Evolutionary conservation across 1,140 invertebrate species (phyloP), one percentile per base, ranked within the genome.

Genomic region (Cydia pomonella): DNA sequence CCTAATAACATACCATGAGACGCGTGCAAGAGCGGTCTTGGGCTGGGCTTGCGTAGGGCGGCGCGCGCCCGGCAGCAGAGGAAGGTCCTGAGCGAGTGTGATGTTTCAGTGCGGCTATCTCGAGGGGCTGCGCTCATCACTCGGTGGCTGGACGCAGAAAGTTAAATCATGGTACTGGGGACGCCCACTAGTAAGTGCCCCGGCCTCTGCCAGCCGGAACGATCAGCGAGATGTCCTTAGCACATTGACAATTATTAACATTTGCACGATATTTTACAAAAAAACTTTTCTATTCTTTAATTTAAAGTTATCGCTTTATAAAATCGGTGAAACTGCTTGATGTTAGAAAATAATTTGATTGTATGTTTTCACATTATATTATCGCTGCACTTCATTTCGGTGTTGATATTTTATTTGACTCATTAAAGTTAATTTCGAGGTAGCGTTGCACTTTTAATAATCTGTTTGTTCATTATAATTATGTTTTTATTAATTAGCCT

Each of bases 111-210:
- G 96, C 95, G 96, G 97, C 95, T 97, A 97, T 96, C 96, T 97
- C 94, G 97, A 96, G 95, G 96, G 96, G 94, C 96, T 97, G 94
- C 96, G 96, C 94, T 96, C 96, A 94, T 97, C 97, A 94, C 96
- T 97, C 94, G 97, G 96, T 95, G 97, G 97, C 94, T 96, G 97
- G 95, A 97, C 97, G 94, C 96, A 97, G 95, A 97, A 97, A 95
- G 96, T 97, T 94, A 97, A 97, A 95, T 97, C 96, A 94, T 97
- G 97, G 97, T 97, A 97, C 96, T 97, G 96, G 97, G 97, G 97
- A 95, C 96, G 96, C 95, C 96, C 97, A 96, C 96, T 97, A 95
- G 97, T 97, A 97, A 97, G 97, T 97, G 95, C 84, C 85, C 85
- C 88, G 90, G 83, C 86, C 83, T 87, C 82, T 82, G 80, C 84